Evolutionary conservation across 2,888 invertebrate species (phyloP).

Genomic region (Pasiphila rectangulata): DNA sequence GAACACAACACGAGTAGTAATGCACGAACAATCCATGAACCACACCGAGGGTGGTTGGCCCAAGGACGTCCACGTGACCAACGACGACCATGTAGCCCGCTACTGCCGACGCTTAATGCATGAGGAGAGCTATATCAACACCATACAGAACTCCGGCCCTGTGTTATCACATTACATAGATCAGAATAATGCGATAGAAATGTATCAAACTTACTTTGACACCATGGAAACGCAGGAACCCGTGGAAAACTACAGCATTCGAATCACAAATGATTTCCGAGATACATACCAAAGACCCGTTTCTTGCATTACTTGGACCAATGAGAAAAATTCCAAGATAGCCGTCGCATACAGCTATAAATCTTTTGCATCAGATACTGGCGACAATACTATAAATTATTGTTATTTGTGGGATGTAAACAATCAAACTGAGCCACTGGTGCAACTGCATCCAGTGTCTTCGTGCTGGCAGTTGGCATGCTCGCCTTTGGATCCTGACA

Average conservation of each 20-base stretch:
- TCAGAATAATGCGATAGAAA: conserved; percentile 90
- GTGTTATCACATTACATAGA: conserved; percentile 84
- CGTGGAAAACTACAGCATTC: conserved; percentile 79
- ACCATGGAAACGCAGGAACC: conserved; percentile 74
- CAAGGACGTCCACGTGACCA: conserved; percentile 83
- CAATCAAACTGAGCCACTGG: conserved; percentile 60
- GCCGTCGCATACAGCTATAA: conserved; percentile 83
- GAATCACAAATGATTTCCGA: conserved; percentile 85
- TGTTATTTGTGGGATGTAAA: conserved; percentile 85
- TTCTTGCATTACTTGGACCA: conserved; percentile 86
- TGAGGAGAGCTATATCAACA: conserved; percentile 86
- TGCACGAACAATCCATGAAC: conserved; percentile 82
- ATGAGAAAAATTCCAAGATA: conserved; percentile 82
- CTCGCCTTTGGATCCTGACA: conserved; percentile 54
- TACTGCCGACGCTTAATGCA: conserved; percentile 89
- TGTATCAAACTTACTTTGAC: conserved; percentile 88
- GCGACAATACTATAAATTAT: conserved; percentile 57
- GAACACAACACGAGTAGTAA: conserved; percentile 82
- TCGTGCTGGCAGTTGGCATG: conserved; percentile 68
- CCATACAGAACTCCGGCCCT: conserved; percentile 80
- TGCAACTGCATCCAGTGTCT: conserved; percentile 47
- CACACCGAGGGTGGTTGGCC: conserved; percentile 94
- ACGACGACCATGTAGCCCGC: conserved; percentile 86
- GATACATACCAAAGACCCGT: conserved; percentile 77
- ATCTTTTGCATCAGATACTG: conserved; percentile 29